Percentiles rank a stretch among this genome's conserved stretches.
phyloP scores from a whole-genome alignment of 2,113 vertebrate species.

The Brachyhypopomus occidentalis region DNA sequence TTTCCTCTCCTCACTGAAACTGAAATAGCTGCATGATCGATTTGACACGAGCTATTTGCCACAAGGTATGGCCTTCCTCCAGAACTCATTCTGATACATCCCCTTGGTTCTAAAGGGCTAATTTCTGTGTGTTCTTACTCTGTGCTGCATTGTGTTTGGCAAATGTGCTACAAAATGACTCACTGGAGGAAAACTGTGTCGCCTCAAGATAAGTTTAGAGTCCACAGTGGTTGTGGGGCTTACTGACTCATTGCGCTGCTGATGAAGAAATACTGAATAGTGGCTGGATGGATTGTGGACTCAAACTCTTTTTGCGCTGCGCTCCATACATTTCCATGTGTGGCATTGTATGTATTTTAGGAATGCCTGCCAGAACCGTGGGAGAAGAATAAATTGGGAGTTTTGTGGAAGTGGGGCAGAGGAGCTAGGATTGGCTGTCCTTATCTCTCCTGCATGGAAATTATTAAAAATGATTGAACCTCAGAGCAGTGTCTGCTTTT shows the following conservation, averaged over 20 bases:
- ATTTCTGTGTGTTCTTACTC: slow-evolving; percentile 9
- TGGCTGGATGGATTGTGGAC: too few species aligned
- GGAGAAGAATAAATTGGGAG: too few species aligned
- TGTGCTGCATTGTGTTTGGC: slow-evolving; percentile 18
- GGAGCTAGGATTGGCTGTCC: too few species aligned
- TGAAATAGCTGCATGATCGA: background rate
- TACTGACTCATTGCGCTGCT: background rate
- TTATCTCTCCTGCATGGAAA: too few species aligned
- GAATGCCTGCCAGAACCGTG: too few species aligned
- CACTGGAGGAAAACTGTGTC: slow-evolving; percentile 7
- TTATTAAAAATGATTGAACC: too few species aligned
- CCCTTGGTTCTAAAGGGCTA: slow-evolving; percentile 21
- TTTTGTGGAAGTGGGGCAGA: too few species aligned
- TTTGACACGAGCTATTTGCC: slow-evolving; percentile 7
- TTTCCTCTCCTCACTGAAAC: slow-evolving; percentile 2
- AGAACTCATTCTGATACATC: background rate
- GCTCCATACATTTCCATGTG: too few species aligned
- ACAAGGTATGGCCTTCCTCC: background rate
- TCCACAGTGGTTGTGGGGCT: background rate
- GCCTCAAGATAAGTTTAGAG: background rate
- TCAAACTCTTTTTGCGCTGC: too few species aligned
- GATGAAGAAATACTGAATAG: background rate
- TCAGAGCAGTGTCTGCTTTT: too few species aligned
- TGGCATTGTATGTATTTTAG: too few species aligned
- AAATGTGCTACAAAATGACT: slow-evolving; percentile 46